phyloP scores from a whole-genome alignment of 1,140 invertebrate genomes.

The Drosophila nannoptera region DNA sequence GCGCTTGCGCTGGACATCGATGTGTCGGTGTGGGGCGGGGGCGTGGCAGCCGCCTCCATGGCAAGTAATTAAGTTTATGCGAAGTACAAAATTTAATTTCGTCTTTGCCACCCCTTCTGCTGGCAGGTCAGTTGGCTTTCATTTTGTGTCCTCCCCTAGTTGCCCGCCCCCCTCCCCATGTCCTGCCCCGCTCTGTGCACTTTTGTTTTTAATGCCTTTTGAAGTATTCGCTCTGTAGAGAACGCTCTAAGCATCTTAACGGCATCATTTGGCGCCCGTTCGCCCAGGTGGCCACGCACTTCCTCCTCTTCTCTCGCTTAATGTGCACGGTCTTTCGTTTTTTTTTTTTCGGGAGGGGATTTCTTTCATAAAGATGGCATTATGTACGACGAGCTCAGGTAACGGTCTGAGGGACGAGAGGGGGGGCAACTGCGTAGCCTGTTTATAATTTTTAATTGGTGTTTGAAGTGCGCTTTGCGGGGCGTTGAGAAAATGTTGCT shows the following conservation, averaged over 20 bases:
- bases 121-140: slow-evolving; percentile 59
- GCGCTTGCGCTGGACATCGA: not conserved
- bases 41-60: slow-evolving; percentile 35
- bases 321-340: slow-evolving; percentile 57
- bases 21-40: not conserved
- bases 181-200: slow-evolving; percentile 3
- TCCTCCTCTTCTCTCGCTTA: slow-evolving; percentile 35
- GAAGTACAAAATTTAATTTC: slow-evolving; percentile 78
- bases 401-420: slow-evolving; percentile 10
- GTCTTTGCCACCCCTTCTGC: slow-evolving; percentile 65
- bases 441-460: slow-evolving; percentile 77
- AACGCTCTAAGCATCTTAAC: slow-evolving; percentile 68
- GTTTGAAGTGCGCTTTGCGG: slow-evolving; percentile 59
- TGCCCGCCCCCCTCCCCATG: not conserved
- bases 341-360: slow-evolving; percentile 4
- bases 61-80: slow-evolving; percentile 77
- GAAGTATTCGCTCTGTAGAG: slow-evolving; percentile 55
- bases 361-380: slow-evolving; percentile 58
- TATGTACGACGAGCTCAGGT: slow-evolving; percentile 19
- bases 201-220: slow-evolving; percentile 73
- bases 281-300: slow-evolving; percentile 68
- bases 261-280: slow-evolving; percentile 67
- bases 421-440: slow-evolving; percentile 23
- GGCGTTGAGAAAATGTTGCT: slow-evolving; percentile 25
- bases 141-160: slow-evolving; percentile 51